These are phyloP conservation scores for Scaptomyza reducta DNA, from an alignment of 2,888 invertebrate genomes.

Conservation along the genomic window DNA sequence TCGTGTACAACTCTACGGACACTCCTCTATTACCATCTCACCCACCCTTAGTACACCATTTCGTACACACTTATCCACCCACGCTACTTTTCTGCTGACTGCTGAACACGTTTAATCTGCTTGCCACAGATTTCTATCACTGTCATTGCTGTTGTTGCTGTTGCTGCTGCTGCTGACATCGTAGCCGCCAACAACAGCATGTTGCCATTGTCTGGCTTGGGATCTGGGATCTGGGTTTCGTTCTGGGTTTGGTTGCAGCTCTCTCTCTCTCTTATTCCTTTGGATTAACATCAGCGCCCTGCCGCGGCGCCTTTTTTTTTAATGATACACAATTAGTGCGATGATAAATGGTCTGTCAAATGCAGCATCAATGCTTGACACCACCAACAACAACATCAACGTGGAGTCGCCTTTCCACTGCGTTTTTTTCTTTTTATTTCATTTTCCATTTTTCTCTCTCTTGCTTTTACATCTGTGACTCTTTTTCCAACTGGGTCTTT, in stretches of 20 bases:
- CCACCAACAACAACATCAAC: conserved; percentile 5
- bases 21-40: conserved; percentile 6
- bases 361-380: conserved; percentile 73
- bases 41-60: not conserved
- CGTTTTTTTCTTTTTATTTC: conserved; percentile 3
- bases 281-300: conserved; percentile 73
- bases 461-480: conserved; percentile 17
- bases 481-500: conserved; percentile 32
- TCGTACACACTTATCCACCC: not conserved
- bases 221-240: conserved; percentile 11
- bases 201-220: conserved; percentile 56
- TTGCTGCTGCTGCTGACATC: conserved; percentile 29
- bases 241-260: conserved; percentile 6
- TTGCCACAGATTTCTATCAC: conserved; percentile 79
- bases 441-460: conserved; percentile 1
- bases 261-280: conserved; percentile 31
- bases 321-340: conserved; percentile 83
- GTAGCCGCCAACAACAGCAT: conserved; percentile 19
- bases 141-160: conserved; percentile 64
- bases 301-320: conserved; percentile 63
- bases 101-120: conserved; percentile 76
- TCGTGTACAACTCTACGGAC: not conserved
- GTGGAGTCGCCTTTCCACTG: conserved; percentile 17
- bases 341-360: conserved; percentile 83
- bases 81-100: conserved; percentile 40